phyloP scores from a whole-genome alignment of 2,797 vertebrate species.

The Rhodeus uyekii region DNA sequence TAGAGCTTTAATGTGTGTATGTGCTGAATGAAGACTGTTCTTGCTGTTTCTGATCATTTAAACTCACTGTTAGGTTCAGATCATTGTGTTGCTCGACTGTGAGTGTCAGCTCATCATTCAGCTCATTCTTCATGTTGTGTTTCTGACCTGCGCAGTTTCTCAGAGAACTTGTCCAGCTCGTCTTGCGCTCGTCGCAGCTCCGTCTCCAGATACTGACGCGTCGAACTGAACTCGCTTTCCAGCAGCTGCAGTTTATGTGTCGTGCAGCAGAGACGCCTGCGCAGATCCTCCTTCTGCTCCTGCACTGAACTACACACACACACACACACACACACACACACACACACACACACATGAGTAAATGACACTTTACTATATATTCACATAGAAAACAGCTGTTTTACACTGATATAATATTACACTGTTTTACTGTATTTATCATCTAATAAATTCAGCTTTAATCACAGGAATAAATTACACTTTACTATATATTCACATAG shows the following conservation, averaged over 20 bases:
- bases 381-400: no score
- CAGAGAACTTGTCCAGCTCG: slow-evolving; percentile 94
- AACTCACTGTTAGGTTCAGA: not conserved
- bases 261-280: slow-evolving; percentile 91
- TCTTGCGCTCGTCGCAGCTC: slow-evolving; percentile 93
- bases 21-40: not conserved
- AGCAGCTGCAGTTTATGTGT: slow-evolving; percentile 95
- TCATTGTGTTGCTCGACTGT: not conserved
- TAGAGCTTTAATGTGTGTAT: not conserved
- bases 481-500: no score
- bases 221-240: slow-evolving; percentile 93
- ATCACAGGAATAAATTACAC: no score
- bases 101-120: not conserved
- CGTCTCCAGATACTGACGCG: slow-evolving; percentile 92
- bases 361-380: no score
- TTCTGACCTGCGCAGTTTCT: slow-evolving; percentile 90
- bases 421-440: no score
- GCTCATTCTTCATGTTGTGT: not conserved
- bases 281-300: slow-evolving; percentile 96
- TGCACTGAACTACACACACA: slow-evolving; percentile 84
- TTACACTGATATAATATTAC: no score
- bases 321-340: not conserved
- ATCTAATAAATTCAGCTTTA: no score
- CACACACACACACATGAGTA: no score
- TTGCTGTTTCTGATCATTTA: not conserved